Base-by-base conservation (phyloP, 2,113 vertebrate genomes). In the Indri indri region DNA sequence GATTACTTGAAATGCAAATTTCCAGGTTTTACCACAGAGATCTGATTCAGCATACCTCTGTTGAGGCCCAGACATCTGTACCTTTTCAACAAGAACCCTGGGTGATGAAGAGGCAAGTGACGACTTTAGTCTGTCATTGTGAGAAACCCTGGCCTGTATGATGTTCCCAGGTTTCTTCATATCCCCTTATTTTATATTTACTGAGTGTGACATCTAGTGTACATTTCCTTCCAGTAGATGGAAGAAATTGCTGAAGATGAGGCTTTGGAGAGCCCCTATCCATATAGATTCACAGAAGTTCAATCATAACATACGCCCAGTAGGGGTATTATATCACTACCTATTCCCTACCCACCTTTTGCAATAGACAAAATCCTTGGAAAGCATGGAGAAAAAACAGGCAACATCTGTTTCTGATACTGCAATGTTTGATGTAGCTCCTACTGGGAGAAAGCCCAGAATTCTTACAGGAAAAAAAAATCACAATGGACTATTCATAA, bases 391-490 rank as follows among this genome's bases (percentile, higher is more conserved):
- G 5, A 12, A 52, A 82, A 84, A 91, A 52, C 30, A 85, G 70
- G 34, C 30, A 73, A 92, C 22, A 77, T 80, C 57, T 88, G 37
- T 88, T 89, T 70, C 65, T 81, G 27, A 82, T 87, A 22, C 74
- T 90, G 68, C 22, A 63, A 11, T 54, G 37, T 93, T 96, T 96
- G 57, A 88, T 80, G 50, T 47, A 96, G 37, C 37, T 34, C 82
- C 12, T 80, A 59, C 6, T 93, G 82, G 77, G 71, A 97, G 65
- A 89, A 93, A 97, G 42, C 66, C 32, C 71, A 94, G 82, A 94
- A 96, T 88, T 76, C 40, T 96, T 82, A 73, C 13, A 82, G 40
- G 11, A 61, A 57, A 57, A 57, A 54, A 77, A 91, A 94, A 14
- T 88, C 32, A 90, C 79, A 90, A 79, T 68, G 34, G 3, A 40